Evolutionary conservation across 2,888 invertebrate genomes (phyloP), one percentile per base, ranked within the genome.

Genomic region (Ischnura elegans): DNA sequence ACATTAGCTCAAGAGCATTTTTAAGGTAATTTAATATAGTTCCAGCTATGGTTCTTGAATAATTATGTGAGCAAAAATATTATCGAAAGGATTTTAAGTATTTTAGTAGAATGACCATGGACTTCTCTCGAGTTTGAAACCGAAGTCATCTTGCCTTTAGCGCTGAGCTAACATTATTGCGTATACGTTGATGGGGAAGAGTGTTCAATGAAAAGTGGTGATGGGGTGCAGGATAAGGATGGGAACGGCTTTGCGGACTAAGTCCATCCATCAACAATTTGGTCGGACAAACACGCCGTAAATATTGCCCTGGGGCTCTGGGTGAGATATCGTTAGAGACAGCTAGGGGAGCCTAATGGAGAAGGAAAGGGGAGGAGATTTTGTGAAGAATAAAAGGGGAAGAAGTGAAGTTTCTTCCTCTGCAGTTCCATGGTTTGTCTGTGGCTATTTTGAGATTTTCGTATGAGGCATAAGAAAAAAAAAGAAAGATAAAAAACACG

Each of bases 231-330:
- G 21, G 21, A 10, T 10, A n/a, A 16, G 86, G 86, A 45, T 86
- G 19, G 46, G 25, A 86, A 25, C 86, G 46, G 86, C 45, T 86
- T n/a, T 16, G 46, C n/a, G 45, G 86, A 10, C 3, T 45, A 45
- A 8, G 76, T 86, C 86, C 86, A 86, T 86, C 86, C 86, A 86
- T 86, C 86, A 86, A 86, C 86, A 86, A 86, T 86, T 86, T 86
- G 86, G 86, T n/a, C 86, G 86, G 86, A 25, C 45, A 45, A 86
- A 86, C 86, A 46, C 86, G 45, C 86, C 86, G 46, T 86, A 86
- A 86, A 86, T 86, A 86, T 86, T 46, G 21, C 86, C 46, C 16
- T 3, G n/a, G 45, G 86, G 21, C 36, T 19, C 19, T n/a, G 61
- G 61, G 76, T 76, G 36, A 36, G 76, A 6, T 3, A 36, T 36